Percentiles rank a stretch among this genome's conserved stretches.
Conservation (phyloP, 2,797 vertebrate genomes). For the Anguilla marmorata region DNA sequence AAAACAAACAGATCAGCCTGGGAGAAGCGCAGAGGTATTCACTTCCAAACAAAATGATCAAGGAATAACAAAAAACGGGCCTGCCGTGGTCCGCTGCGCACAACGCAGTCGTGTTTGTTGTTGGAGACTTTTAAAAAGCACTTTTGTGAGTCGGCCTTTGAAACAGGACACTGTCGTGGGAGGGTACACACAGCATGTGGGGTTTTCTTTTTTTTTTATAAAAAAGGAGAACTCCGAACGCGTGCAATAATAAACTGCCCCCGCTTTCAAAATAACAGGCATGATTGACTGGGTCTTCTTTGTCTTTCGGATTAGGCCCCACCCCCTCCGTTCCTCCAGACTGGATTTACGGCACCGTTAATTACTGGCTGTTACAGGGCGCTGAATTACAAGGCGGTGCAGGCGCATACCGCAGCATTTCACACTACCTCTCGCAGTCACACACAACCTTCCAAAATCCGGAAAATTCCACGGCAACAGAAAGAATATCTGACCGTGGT, state of each 20-base stretch:
- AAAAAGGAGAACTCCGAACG: constrained; percentile 59
- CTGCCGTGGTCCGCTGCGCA: neutral
- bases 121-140: constrained; percentile 55
- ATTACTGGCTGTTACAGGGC: neutral
- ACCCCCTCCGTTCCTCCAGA: constrained; percentile 15
- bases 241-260: constrained; percentile 59
- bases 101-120: constrained; percentile 44
- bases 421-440: neutral
- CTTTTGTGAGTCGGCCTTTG: constrained; percentile 63
- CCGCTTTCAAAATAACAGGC: constrained; percentile 50
- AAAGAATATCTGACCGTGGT: neutral
- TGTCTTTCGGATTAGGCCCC: neutral
- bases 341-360: constrained; percentile 22
- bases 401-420: neutral
- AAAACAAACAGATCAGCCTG: neutral
- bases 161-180: constrained; percentile 72
- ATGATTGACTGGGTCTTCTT: constrained; percentile 54
- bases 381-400: neutral
- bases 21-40: neutral
- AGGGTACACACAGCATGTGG: constrained; percentile 73
- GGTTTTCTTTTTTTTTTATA: constrained; percentile 54
- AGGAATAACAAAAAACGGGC: constrained; percentile 50
- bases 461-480: neutral
- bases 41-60: constrained; percentile 34
- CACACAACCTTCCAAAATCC: neutral